Conservation (phyloP, 2,113 vertebrate species). For the Dicrurus megarhynchus region DNA sequence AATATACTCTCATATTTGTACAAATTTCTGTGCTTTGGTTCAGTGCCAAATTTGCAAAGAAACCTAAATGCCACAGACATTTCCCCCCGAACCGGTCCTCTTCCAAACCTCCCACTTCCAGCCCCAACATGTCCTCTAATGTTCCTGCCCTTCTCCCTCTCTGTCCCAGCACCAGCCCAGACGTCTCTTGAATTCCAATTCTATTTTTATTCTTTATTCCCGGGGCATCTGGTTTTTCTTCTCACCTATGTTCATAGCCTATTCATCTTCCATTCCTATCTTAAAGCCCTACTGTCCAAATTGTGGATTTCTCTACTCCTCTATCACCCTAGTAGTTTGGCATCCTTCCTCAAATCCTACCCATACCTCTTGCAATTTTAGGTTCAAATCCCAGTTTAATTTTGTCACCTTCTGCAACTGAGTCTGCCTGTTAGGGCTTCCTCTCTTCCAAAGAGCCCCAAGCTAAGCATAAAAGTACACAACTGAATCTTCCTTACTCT, state of each 20-base stretch:
- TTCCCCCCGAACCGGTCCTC: neutral
- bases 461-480: neutral
- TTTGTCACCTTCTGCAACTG: neutral
- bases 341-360: neutral
- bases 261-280: neutral
- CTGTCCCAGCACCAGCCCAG: neutral
- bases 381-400: neutral
- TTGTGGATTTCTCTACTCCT: neutral
- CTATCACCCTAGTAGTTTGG: fast-evolving
- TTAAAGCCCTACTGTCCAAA: neutral
- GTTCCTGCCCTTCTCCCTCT: neutral
- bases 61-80: neutral
- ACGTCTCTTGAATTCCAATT: neutral
- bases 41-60: neutral
- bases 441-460: neutral
- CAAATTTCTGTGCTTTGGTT: neutral
- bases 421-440: neutral
- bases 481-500: neutral
- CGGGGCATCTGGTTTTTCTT: neutral
- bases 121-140: neutral
- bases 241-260: neutral
- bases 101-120: neutral
- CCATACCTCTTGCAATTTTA: neutral
- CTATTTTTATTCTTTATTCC: neutral
- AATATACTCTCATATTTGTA: neutral